These are phyloP conservation scores for Saccostrea echinata DNA, from an alignment of 1,140 invertebrate species.

Conservation along the genomic window DNA sequence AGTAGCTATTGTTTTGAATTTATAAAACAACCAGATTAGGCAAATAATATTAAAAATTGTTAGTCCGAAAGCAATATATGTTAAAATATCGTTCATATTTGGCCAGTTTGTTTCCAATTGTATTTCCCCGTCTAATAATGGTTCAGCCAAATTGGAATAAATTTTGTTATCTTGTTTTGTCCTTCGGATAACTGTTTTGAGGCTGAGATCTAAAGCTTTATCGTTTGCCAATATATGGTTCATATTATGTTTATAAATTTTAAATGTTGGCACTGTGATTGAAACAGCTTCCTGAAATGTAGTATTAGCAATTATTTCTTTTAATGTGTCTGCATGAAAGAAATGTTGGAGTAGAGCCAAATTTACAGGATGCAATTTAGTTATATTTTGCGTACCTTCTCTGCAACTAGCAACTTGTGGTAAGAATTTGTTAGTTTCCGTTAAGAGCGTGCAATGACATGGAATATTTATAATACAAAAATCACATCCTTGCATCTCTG, in stretches of 20 bases:
- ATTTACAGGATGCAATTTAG: slow-evolving; percentile 21
- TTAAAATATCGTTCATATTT: neutral
- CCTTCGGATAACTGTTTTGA: neutral
- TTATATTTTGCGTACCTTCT: neutral
- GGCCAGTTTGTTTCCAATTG: neutral
- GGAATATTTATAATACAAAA: slow-evolving; percentile 35
- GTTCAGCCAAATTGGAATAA: too few relatives aligned
- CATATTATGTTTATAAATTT: neutral
- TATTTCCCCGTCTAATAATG: neutral
- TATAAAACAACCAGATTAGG: neutral
- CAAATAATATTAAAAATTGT: neutral
- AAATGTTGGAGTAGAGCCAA: slow-evolving; percentile 47
- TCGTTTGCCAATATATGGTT: neutral
- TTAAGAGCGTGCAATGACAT: slow-evolving; percentile 14
- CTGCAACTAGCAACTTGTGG: neutral
- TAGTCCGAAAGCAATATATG: neutral
- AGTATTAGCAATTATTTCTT: neutral
- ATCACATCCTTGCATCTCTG: neutral
- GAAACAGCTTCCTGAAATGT: neutral
- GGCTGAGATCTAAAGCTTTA: neutral
- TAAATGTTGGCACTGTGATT: neutral
- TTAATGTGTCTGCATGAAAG: neutral
- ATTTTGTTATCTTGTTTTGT: too few relatives aligned
- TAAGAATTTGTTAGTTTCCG: neutral
- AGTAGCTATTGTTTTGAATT: neutral